These are phyloP conservation scores for Bellardia pandia DNA, from an alignment of 2,888 invertebrate species.

Conservation along the genomic window DNA sequence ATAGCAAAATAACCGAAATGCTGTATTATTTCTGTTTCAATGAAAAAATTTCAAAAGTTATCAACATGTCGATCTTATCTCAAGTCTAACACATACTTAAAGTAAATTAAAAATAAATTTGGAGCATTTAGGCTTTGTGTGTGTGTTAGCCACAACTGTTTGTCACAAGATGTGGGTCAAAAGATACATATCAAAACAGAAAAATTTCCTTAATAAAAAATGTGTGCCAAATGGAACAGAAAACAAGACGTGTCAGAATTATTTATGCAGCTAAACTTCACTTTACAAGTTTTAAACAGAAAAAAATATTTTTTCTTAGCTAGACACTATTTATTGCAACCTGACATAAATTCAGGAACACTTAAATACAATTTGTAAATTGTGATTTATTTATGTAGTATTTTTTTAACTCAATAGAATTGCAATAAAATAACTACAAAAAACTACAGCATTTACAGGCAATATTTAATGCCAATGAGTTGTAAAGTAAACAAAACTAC, in stretches of 20 bases:
- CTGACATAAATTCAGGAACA: constrained; percentile 1
- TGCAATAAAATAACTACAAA: constrained; percentile 31
- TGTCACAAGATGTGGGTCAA: constrained; percentile 21
- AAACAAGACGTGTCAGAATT: constrained; percentile 14
- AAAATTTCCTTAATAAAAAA: background rate
- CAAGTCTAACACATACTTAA: background rate
- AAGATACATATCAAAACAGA: constrained; percentile 1
- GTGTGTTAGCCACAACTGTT: background rate
- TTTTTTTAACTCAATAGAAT: constrained; percentile 42
- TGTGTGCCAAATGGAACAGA: constrained; percentile 21
- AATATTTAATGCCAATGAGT: constrained; percentile 36
- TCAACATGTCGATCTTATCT: background rate
- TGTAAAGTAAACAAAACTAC: constrained; percentile 17
- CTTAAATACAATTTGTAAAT: background rate
- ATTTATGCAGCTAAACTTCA: constrained; percentile 26
- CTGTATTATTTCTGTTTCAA: too few species aligned
- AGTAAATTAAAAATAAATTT: background rate
- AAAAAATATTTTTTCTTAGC: background rate
- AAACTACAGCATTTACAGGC: constrained; percentile 3
- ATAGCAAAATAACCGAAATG: too few species aligned
- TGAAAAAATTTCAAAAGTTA: background rate
- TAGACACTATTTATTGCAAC: background rate
- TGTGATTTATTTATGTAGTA: constrained; percentile 10
- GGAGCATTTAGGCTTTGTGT: background rate
- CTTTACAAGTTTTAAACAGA: background rate